Base-by-base conservation (phyloP, 2,888 invertebrate genomes). In the Neoscelio sp. region DNA sequence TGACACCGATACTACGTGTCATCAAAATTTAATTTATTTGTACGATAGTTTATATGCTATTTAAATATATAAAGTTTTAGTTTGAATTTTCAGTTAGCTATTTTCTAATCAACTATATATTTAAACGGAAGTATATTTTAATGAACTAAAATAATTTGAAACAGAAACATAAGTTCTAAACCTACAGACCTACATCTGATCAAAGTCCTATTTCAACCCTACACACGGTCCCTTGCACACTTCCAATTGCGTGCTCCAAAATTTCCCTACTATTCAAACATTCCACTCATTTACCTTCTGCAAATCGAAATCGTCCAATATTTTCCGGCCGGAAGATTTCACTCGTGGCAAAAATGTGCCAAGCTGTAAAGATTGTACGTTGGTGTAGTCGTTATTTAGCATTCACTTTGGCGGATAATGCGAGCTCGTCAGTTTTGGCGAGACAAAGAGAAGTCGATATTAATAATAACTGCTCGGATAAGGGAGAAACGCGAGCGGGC, bases 401-500 rank as follows among this genome's bases (percentile, higher is more conserved):
- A 77, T 77, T 77, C 76, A 64, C 76, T 70, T 77, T 64, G 76
- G 70, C 70, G 64, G 38, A 56, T 76, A 64, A 76, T 62, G 68
- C 40, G 76, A 62, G 58, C 52, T 50, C 60, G 71, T 52, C 65
- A 78, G 78, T 78, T 73, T 46, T 13, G 73, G 67, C 46, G 67
- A 78, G 67, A 73, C 73, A 73, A 73, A 67, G 78, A 46, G 78
- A 73, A 68, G 78, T 78, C 73, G 73, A 78, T 78, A 73, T 78
- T 78, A 78, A 78, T 78, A 78, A 78, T 78, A 78, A 78, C 73
- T 62, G 62, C 67, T 73, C 56, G 73, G 67, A 73, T 73, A 78
- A 78, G 78, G 67, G 71, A 73, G 78, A 46, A 65, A 10, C 35
- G 30, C 54, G 60, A 40, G 52, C 17, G 42, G 44, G 38, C 70